These are phyloP conservation scores for Oreochromis tanganicae DNA, from an alignment of 2,113 vertebrate species.

Conservation along the genomic window DNA sequence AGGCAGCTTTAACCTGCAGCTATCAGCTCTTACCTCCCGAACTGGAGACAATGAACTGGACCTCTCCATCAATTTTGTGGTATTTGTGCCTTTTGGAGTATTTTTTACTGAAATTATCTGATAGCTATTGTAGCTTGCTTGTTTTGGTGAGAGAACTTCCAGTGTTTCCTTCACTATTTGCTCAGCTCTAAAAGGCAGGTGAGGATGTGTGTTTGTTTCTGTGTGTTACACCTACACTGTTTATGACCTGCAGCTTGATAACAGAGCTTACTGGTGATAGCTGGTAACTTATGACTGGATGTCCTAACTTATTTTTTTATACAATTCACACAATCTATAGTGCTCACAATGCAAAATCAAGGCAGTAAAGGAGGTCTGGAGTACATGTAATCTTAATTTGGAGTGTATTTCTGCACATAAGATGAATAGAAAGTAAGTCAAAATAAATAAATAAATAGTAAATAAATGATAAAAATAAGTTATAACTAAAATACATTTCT, in stretches of 20 bases:
- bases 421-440: background rate
- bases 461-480: background rate
- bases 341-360: background rate
- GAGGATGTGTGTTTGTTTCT: background rate
- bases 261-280: background rate
- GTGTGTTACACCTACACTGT: background rate
- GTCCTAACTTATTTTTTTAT: background rate
- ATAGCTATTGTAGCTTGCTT: background rate
- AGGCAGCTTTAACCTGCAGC: background rate
- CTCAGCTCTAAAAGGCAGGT: background rate
- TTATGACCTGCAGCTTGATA: background rate
- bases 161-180: background rate
- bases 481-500: background rate
- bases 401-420: background rate
- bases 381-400: background rate
- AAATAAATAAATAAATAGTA: background rate
- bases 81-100: background rate
- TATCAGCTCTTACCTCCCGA: background rate
- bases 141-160: background rate
- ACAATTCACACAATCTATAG: background rate
- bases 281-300: background rate
- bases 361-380: background rate
- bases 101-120: background rate
- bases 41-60: background rate
- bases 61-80: background rate